A percentile compares a stretch with the other conserved stretches of the same genome.
Conservation (phyloP, 2,888 invertebrate genomes). For the Neoascia interrupta region DNA sequence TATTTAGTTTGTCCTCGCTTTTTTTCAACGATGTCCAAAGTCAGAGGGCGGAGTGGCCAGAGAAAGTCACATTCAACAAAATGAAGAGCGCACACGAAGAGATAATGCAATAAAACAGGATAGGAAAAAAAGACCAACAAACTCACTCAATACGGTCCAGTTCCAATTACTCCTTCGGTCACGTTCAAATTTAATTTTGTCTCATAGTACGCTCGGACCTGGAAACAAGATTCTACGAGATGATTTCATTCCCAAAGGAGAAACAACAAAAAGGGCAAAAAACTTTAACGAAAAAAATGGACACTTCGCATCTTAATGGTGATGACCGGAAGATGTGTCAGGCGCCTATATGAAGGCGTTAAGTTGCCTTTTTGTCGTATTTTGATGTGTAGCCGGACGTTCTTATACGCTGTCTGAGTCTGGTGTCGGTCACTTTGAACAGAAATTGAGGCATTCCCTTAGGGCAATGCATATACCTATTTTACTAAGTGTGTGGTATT, state of each 20-base stretch:
- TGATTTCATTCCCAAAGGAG: slow-evolving; percentile 20
- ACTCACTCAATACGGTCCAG: slow-evolving; percentile 42
- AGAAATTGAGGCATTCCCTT: no score
- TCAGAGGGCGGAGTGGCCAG: slow-evolving; percentile 12
- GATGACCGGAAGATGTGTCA: slow-evolving; percentile 25
- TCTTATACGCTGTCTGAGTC: slow-evolving; percentile 30
- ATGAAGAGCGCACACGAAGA: slow-evolving; percentile 14
- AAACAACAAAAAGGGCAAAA: slow-evolving; percentile 5
- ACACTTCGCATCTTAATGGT: slow-evolving; percentile 11
- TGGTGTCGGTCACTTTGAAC: slow-evolving; percentile 26
- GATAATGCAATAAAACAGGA: slow-evolving; percentile 25
- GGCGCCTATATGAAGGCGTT: slow-evolving; percentile 26
- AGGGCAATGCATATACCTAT: no score
- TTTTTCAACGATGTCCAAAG: background rate
- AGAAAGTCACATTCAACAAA: no score
- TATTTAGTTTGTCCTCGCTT: background rate
- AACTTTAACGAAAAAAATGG: no score
- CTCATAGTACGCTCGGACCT: background rate
- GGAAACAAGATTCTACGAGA: slow-evolving; percentile 16
- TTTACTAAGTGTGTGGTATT: no score
- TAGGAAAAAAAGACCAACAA: background rate
- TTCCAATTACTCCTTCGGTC: slow-evolving; percentile 61
- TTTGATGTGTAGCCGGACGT: slow-evolving; percentile 16
- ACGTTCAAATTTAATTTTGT: slow-evolving; percentile 64
- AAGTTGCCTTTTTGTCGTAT: background rate